Evolutionary conservation across 1,140 invertebrate genomes (phyloP).

Genomic region (Drosophila elegans): DNA sequence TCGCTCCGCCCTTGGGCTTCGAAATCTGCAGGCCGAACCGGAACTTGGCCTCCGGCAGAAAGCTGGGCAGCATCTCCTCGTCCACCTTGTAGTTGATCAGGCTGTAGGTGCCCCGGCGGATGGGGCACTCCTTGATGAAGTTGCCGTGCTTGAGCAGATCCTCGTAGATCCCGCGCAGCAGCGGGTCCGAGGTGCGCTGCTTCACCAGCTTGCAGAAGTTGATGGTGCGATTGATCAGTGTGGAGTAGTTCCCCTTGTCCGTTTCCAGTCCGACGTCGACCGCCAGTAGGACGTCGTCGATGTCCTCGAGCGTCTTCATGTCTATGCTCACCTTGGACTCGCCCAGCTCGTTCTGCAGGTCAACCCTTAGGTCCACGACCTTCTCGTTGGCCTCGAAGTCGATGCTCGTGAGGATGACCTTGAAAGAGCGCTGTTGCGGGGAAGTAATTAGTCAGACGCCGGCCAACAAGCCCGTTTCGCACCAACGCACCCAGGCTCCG

Average conservation of each 20-base stretch:
- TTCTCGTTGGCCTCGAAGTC: conserved; percentile 58
- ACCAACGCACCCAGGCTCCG: conserved; percentile 53
- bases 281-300: conserved; percentile 55
- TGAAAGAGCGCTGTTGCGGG: conserved; percentile 70
- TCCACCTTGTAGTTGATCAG: conserved; percentile 63
- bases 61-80: conserved; percentile 76
- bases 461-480: too few relatives aligned
- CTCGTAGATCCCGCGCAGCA: conserved; percentile 60
- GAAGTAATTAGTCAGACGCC: conserved; percentile 4
- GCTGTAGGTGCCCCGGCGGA: conserved; percentile 56
- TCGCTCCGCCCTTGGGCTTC: conserved; percentile 26
- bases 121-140: conserved; percentile 68
- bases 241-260: conserved; percentile 57
- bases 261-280: conserved; percentile 52
- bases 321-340: conserved; percentile 42
- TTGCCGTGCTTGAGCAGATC: conserved; percentile 63
- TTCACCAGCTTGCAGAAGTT: conserved; percentile 75
- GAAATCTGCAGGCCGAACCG: conserved; percentile 30
- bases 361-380: conserved; percentile 51
- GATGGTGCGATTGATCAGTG: conserved; percentile 42
- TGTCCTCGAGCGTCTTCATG: conserved; percentile 32
- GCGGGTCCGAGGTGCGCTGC: conserved; percentile 56
- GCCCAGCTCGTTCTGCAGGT: conserved; percentile 53
- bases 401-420: conserved; percentile 60
- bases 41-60: conserved; percentile 71